phyloP scores from a whole-genome alignment of 2,888 invertebrate species.

The Gymnocheta viridis region DNA sequence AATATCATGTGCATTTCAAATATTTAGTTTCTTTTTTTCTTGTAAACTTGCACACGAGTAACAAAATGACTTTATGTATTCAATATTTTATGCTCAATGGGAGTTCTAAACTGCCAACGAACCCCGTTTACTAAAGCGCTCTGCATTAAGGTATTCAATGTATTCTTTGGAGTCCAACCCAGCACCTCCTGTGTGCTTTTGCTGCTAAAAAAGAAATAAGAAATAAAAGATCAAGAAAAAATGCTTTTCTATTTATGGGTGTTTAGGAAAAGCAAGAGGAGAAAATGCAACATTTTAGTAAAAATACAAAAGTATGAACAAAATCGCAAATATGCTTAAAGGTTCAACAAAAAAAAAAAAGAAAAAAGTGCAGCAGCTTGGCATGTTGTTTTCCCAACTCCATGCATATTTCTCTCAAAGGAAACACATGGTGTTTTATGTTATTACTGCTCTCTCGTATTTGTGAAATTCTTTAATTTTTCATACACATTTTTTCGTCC shows the following conservation, averaged over 20 bases:
- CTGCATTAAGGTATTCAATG: constrained; percentile 7
- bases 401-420: constrained; percentile 31
- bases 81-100: constrained; percentile 54
- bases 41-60: neutral
- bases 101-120: constrained; percentile 10
- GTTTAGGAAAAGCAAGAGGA: constrained; percentile 35
- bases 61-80: constrained; percentile 40
- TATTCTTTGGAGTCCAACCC: neutral
- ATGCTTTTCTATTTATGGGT: constrained; percentile 39
- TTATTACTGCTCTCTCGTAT: constrained; percentile 35
- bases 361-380: constrained; percentile 19
- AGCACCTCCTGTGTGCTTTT: constrained; percentile 32
- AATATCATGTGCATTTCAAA: constrained; percentile 30
- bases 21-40: neutral
- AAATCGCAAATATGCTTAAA: constrained; percentile 1
- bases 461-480: constrained; percentile 55
- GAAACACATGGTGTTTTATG: constrained; percentile 68
- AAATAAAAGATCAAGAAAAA: constrained; percentile 9
- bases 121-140: neutral
- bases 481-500: neutral
- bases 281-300: constrained; percentile 29
- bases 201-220: neutral
- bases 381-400: constrained; percentile 7
- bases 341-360: neutral
- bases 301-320: neutral